Base-by-base conservation (phyloP, 2,888 invertebrate species). In the Cylindroiulus punctatus region DNA sequence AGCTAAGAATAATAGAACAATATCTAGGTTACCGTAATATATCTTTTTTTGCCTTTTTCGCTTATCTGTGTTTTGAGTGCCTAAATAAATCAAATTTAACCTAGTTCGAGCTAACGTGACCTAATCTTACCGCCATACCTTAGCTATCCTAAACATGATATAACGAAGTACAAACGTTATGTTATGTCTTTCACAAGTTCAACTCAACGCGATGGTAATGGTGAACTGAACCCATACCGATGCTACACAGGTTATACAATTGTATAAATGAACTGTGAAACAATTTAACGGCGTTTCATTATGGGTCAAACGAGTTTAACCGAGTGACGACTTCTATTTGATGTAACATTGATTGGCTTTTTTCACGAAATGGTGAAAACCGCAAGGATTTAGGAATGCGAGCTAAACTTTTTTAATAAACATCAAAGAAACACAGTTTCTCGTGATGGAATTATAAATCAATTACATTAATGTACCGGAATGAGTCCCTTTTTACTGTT, bases 391-490 rank as follows among this genome's bases (percentile, higher is more conserved):
- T 36, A 65, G 65, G 10, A 65, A 26, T 10, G n/a, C 22, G 57
- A 57, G 22, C 7, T 65, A 26, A 8, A 26, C 10, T 22, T 65
- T 65, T 26, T 26, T 26, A 10, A 22, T n/a, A 65, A 65, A 65
- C 65, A 65, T 2, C 65, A 12, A 65, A 8, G 65, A 65, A 65
- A 65, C 65, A 26, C 26, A 26, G n/a, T 65, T 65, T 19, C 65
- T 26, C 26, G n/a, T 65, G 22, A n/a, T n/a, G 26, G 65, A 65
- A 65, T 65, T 65, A 65, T 26, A 65, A 65, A 65, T 65, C 65
- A 65, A 65, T 65, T 65, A 65, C 65, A 65, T 65, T 65, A 65
- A 65, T 65, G 65, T 65, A 65, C 26, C 65, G 65, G 65, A 65
- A 65, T 65, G 65, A 65, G 65, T 26, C 57, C 22, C 26, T 65